Evolutionary conservation across 2,888 invertebrate genomes (phyloP).

Genomic region (Listrodromus nycthemerus): DNA sequence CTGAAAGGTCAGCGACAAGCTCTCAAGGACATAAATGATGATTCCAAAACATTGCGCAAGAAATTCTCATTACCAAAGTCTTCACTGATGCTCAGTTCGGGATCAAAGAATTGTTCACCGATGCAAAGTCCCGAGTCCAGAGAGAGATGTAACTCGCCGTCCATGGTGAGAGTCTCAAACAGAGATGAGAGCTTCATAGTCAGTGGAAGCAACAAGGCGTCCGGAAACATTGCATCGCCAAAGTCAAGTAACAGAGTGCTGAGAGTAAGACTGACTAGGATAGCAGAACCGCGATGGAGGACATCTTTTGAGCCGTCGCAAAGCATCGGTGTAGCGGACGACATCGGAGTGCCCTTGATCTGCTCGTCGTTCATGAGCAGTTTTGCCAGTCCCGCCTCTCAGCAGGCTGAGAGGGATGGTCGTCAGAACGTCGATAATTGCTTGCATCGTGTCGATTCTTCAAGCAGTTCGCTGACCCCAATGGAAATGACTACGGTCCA

Average conservation of each 20-base stretch:
- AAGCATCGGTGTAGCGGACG: conserved; percentile 30
- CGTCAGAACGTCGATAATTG: neutral
- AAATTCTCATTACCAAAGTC: neutral
- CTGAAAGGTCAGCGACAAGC: conserved; percentile 52
- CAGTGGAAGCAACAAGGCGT: conserved; percentile 36
- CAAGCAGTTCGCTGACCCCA: conserved; percentile 33
- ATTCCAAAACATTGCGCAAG: neutral
- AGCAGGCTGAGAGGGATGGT: conserved; percentile 15
- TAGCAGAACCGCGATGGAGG: conserved; percentile 37
- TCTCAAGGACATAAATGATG: conserved; percentile 27
- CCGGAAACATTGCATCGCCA: neutral
- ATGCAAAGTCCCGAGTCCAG: neutral
- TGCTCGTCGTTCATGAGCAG: conserved; percentile 77
- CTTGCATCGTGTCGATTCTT: conserved; percentile 27
- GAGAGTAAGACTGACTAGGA: conserved; percentile 35
- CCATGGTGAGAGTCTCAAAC: neutral
- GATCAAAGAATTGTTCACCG: neutral
- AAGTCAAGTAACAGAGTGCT: conserved; percentile 30
- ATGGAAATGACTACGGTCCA: conserved; percentile 70
- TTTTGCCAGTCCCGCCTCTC: conserved; percentile 30
- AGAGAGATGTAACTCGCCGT: neutral
- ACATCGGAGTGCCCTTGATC: conserved; percentile 70
- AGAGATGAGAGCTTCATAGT: conserved; percentile 37
- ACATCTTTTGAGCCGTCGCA: conserved; percentile 43
- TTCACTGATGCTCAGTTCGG: neutral